Evolutionary conservation across 2,113 vertebrate genomes (phyloP).

Genomic region (Buteo buteo): DNA sequence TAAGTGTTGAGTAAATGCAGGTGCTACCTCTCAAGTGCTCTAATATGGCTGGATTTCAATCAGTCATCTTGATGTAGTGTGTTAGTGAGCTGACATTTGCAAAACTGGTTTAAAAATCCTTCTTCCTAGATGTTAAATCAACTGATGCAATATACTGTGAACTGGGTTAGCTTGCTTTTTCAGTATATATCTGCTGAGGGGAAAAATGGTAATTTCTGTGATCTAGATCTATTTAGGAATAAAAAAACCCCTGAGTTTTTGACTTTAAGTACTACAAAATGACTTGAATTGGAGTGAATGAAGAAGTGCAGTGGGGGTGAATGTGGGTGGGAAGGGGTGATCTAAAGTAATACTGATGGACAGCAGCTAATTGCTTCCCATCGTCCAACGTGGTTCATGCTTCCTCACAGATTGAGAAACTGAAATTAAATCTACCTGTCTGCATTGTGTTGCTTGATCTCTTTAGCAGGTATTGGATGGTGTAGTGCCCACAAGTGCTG

Average conservation of each 20-base stretch:
- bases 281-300: background rate
- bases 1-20: background rate
- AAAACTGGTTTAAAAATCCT: background rate
- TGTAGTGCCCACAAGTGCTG: background rate
- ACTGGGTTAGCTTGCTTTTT: background rate
- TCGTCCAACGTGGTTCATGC: rapidly evolving
- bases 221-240: background rate
- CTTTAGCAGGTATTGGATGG: background rate
- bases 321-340: background rate
- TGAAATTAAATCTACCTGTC: background rate
- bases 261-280: background rate
- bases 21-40: background rate
- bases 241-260: background rate
- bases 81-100: background rate
- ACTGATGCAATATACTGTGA: background rate
- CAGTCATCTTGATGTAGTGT: background rate
- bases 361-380: background rate
- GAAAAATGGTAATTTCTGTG: background rate
- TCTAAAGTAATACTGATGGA: background rate
- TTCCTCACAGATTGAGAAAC: background rate
- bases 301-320: background rate
- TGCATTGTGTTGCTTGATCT: background rate
- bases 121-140: background rate
- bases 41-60: background rate
- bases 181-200: background rate